These are phyloP conservation scores for Ophiothrix spiculata DNA, from an alignment of 35 echinoderm and acorn worm species.

Conservation along the genomic window DNA sequence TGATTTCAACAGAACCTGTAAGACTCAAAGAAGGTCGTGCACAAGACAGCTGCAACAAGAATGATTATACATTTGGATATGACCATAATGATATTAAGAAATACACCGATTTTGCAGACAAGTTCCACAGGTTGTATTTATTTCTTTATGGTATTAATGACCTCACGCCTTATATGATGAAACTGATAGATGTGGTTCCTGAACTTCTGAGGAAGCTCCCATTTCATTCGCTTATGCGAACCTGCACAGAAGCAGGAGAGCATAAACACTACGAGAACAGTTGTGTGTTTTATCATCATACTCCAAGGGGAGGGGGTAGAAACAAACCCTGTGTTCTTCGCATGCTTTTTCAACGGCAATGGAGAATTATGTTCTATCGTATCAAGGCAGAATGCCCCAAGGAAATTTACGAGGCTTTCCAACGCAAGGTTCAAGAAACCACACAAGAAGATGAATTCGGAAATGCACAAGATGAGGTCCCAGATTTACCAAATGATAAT, in stretches of 20 bases:
- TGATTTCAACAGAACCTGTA: neutral
- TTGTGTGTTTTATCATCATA: slow-evolving; percentile 27
- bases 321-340: slow-evolving; percentile 25
- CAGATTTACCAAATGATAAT: too few relatives aligned
- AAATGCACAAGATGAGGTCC: too few relatives aligned
- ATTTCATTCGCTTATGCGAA: slow-evolving; percentile 33
- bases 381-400: slow-evolving; percentile 8
- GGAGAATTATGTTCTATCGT: slow-evolving; percentile 22
- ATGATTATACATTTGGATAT: slow-evolving; percentile 29
- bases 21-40: neutral
- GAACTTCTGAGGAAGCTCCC: slow-evolving; percentile 22
- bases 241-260: slow-evolving; percentile 41
- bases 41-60: neutral
- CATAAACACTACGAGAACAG: slow-evolving; percentile 12
- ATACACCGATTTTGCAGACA: slow-evolving; percentile 23
- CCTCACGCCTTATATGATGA: slow-evolving; percentile 44
- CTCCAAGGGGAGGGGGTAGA: slow-evolving; percentile 30
- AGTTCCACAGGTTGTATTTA: slow-evolving; percentile 10
- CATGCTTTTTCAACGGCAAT: slow-evolving; percentile 23
- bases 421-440: too few relatives aligned
- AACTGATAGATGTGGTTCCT: slow-evolving; percentile 40
- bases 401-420: too few relatives aligned
- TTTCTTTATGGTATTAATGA: slow-evolving; percentile 17
- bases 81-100: neutral
- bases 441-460: too few relatives aligned